Evolutionary conservation across 2,888 invertebrate genomes (phyloP).

Genomic region (Sussaba pulchella): DNA sequence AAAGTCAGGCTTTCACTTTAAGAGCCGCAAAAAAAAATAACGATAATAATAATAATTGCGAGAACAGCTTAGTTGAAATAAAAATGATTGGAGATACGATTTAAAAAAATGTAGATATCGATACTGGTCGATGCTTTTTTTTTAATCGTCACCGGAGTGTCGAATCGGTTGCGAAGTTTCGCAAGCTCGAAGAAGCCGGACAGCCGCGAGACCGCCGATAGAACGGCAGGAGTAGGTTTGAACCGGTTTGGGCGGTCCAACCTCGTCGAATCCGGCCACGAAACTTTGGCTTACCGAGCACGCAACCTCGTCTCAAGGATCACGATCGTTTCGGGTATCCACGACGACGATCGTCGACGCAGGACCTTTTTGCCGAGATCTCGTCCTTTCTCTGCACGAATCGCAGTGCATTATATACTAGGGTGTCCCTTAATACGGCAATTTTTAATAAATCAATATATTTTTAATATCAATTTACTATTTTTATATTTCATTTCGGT

Average conservation of each 20-base stretch:
- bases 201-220: neutral
- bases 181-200: slow-evolving; percentile 1
- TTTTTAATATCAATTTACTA: too few species aligned
- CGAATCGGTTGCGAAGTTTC: slow-evolving; percentile 2
- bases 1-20: slow-evolving; percentile 18
- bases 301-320: slow-evolving; percentile 30
- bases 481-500: too few species aligned
- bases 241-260: slow-evolving; percentile 46
- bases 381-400: neutral
- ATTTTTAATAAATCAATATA: too few species aligned
- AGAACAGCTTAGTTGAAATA: neutral
- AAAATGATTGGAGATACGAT: neutral
- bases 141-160: neutral
- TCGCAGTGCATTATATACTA: neutral
- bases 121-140: slow-evolving; percentile 20
- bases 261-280: slow-evolving; percentile 21
- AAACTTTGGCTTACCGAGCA: slow-evolving; percentile 4
- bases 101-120: neutral
- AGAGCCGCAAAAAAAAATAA: slow-evolving; percentile 12
- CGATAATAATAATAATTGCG: neutral
- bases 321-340: slow-evolving; percentile 20
- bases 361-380: slow-evolving; percentile 11
- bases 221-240: slow-evolving; percentile 4
- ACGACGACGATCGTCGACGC: neutral
- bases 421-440: too few species aligned